phyloP scores from a whole-genome alignment of 2,888 invertebrate genomes.

The Polietes domitor region DNA sequence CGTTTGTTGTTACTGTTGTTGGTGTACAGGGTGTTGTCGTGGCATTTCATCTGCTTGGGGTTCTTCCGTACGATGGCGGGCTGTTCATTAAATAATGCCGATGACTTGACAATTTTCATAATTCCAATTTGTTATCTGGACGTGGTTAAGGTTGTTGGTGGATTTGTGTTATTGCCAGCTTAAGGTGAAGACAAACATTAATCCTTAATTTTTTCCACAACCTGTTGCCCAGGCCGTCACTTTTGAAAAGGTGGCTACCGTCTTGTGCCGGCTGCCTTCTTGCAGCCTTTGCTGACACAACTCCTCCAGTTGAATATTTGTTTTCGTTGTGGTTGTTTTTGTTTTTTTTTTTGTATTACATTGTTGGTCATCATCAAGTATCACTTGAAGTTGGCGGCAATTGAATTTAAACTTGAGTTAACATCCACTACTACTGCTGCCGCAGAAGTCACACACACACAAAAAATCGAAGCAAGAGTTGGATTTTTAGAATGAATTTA shows the following conservation, averaged over 20 bases:
- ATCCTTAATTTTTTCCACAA: conserved; percentile 61
- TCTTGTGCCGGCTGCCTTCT: neutral
- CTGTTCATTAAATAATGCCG: conserved; percentile 77
- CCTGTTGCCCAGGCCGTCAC: conserved; percentile 46
- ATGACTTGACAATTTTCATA: conserved; percentile 78
- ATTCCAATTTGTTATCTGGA: conserved; percentile 65
- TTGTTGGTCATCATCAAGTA: conserved; percentile 47
- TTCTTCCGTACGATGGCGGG: conserved; percentile 45
- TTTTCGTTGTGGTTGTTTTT: no score
- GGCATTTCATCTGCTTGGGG: conserved; percentile 12
- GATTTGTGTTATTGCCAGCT: conserved; percentile 23
- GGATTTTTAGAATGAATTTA: conserved; percentile 32
- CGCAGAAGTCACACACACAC: neutral
- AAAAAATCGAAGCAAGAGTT: conserved; percentile 34
- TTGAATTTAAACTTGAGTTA: conserved; percentile 38
- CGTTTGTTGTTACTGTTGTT: no score
- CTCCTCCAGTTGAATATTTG: conserved; percentile 20
- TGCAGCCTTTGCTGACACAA: no score
- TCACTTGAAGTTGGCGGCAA: conserved; percentile 65
- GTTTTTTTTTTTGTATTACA: conserved; percentile 4
- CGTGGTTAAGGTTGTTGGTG: conserved; percentile 30
- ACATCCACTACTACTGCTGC: neutral
- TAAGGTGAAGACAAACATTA: conserved; percentile 66
- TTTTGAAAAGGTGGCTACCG: conserved; percentile 16
- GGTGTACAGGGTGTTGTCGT: neutral